Evolutionary conservation across 1,140 invertebrate species (phyloP), one percentile per base, ranked within the genome.

Genomic region (Listronotus bonariensis): DNA sequence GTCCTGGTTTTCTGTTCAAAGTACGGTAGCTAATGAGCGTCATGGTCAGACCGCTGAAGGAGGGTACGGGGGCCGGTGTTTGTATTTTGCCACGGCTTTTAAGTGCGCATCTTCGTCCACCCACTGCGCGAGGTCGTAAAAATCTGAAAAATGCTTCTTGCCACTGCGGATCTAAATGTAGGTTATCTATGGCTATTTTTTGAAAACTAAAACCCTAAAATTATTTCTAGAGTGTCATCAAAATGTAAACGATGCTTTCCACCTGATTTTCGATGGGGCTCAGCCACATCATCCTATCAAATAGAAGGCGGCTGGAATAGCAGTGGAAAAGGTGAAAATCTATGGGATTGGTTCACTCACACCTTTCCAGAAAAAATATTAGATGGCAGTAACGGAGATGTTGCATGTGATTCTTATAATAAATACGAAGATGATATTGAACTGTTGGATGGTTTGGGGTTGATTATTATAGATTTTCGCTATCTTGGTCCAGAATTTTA

Each of bases 331-430:
- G 80, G 82, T 12, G 81, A 82, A 72, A 83, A 80, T 66, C 82
- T 83, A 68, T 85, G 85, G 85, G 87, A 89, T 74, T 81, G 78
- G 26, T 84, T 82, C 65, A 76, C 82, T 3, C 84, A 87, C 64
- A 67, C 79, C 6, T 71, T 80, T 67, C 80, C 82, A 11, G 78
- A 84, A 58, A 62, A 49, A 43, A 34, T 63, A 15, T 31, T 32
- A 11, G 55, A 58, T 53, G 53, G 52, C 9, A 52, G 53, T 18
- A 67, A 56, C 40, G 65, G 54, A 8, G 65, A 67, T 14, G 46
- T 67, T 7, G 65, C 65, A 3, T 32, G 41, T 17, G 59, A 67
- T 53, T 67, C 65, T n/a, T 67, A 67, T 34, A 48, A 62, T 43
- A 52, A 53, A 46, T 67, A 62, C 26, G 38, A 57, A 20, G 54